Evolutionary conservation across 1,140 invertebrate species (phyloP).

Genomic region (Hyposmocoma kahamanoa): DNA sequence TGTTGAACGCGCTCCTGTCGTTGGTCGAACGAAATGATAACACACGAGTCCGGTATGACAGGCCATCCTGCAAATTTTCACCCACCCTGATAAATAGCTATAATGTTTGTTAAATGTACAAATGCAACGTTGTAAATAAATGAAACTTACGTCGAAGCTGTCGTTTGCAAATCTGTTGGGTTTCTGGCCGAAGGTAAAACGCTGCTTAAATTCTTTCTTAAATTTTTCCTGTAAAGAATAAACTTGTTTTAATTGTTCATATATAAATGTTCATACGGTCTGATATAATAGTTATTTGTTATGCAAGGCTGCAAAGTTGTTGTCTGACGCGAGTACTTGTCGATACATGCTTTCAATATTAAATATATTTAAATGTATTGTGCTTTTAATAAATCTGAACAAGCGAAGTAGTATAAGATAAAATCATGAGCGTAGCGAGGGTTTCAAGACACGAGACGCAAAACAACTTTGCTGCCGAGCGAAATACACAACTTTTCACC

Average conservation of each 20-base stretch:
- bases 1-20: constrained; percentile 43
- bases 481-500: too few species aligned
- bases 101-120: not conserved
- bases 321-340: too few species aligned
- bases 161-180: constrained; percentile 58
- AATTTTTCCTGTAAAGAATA: constrained; percentile 81
- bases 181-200: constrained; percentile 74
- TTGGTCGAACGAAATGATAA: constrained; percentile 59
- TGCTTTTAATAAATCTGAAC: too few species aligned
- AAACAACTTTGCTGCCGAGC: too few species aligned
- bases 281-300: too few species aligned
- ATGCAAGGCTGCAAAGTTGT: too few species aligned
- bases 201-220: constrained; percentile 80
- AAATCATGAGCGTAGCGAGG: too few species aligned
- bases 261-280: not conserved
- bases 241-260: too few species aligned
- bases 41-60: constrained; percentile 54
- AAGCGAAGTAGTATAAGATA: too few species aligned
- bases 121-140: not conserved
- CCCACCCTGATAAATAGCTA: not conserved
- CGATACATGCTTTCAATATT: too few species aligned
- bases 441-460: too few species aligned
- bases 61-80: constrained; percentile 37
- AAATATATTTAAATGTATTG: too few species aligned
- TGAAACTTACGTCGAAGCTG: constrained; percentile 51